Evolutionary conservation across 2,113 vertebrate species (phyloP).

Genomic region (Xenotilapia flavipinnis): DNA sequence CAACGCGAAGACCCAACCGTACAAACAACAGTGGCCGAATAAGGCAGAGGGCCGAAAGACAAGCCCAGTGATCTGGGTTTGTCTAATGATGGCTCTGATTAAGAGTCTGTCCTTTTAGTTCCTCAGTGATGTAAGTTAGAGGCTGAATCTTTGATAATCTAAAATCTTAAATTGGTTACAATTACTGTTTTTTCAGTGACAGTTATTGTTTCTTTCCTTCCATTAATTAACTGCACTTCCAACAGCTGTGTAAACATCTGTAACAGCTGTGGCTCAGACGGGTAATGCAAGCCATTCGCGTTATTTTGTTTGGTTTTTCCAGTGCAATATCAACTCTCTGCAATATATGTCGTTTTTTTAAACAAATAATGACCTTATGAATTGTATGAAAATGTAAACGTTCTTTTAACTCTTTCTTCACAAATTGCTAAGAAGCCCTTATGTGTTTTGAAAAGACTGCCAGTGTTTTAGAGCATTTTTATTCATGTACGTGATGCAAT

Average conservation of each 20-base stretch:
- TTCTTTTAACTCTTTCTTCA: not conserved
- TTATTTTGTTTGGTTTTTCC: not conserved
- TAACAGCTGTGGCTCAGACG: not conserved
- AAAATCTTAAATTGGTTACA: not conserved
- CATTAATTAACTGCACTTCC: not conserved
- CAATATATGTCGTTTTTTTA: not conserved
- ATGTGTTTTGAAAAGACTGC: not conserved
- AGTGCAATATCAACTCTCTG: not conserved
- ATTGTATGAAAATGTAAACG: not conserved
- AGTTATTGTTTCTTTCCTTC: not conserved
- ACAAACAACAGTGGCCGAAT: not conserved
- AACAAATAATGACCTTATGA: not conserved
- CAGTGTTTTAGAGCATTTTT: not conserved
- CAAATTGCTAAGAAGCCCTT: not conserved
- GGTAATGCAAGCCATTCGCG: accelerated
- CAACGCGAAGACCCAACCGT: accelerated
- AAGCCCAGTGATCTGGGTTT: not conserved
- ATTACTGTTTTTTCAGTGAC: not conserved
- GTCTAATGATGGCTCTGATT: not conserved
- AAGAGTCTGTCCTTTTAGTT: not conserved
- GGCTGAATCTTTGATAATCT: accelerated
- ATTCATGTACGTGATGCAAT: not conserved
- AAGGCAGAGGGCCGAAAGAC: not conserved
- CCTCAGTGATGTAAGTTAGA: not conserved
- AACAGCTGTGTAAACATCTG: not conserved